phyloP scores from a whole-genome alignment of 2,888 invertebrate species.

The Neocrepidodera transversa region DNA sequence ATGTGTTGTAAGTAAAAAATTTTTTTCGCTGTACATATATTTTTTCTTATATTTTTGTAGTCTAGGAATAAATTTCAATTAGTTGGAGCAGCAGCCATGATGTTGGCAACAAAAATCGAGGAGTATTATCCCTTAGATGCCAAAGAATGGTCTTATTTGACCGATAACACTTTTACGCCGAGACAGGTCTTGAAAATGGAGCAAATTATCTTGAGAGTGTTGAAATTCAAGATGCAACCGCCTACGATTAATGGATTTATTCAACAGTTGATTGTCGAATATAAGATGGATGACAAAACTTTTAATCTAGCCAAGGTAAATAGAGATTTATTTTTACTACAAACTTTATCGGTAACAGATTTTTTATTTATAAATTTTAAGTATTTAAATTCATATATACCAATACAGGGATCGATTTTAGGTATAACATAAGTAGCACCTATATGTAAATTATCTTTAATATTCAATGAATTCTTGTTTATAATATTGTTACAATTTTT shows the following conservation, averaged over 20 bases:
- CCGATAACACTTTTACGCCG: constrained; percentile 52
- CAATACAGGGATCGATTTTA: too few species aligned
- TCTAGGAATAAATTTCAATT: constrained; percentile 55
- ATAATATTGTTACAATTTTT: too few species aligned
- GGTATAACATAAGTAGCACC: too few species aligned
- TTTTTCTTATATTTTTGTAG: constrained; percentile 37
- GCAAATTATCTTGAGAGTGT: constrained; percentile 52
- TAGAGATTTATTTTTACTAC: too few species aligned
- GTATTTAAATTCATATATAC: too few species aligned
- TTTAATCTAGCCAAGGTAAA: constrained; percentile 53
- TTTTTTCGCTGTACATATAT: not conserved
- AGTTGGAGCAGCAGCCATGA: constrained; percentile 57
- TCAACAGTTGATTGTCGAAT: constrained; percentile 48
- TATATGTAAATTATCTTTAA: too few species aligned
- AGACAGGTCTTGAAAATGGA: constrained; percentile 57
- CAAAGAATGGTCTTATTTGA: constrained; percentile 55
- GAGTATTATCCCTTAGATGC: constrained; percentile 55
- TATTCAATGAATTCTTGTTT: too few species aligned
- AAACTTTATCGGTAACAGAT: too few species aligned
- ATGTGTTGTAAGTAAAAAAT: constrained; percentile 52
- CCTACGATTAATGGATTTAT: constrained; percentile 56
- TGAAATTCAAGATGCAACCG: constrained; percentile 53
- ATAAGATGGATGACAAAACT: constrained; percentile 49
- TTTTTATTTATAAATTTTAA: too few species aligned
- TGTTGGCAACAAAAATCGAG: constrained; percentile 57